Percentiles rank a stretch among this genome's conserved stretches.
Evolutionary conservation across 2,888 invertebrate genomes (phyloP).

Genomic region (Stenotaenia linearis): DNA sequence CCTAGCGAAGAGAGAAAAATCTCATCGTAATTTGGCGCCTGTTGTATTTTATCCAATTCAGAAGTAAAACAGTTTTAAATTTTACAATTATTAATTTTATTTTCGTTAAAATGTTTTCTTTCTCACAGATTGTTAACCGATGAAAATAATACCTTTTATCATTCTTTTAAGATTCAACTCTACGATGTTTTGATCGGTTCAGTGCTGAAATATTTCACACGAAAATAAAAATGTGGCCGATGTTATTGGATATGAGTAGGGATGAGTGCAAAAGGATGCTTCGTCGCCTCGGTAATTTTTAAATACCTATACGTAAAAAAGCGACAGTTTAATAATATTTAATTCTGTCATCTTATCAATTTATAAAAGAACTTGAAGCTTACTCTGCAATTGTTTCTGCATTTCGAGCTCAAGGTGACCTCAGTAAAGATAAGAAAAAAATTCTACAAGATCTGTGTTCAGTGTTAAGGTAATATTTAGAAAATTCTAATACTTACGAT

Average conservation of each 20-base stretch:
- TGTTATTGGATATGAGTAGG: slow-evolving; percentile 72
- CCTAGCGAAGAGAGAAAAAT: neutral
- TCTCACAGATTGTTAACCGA: neutral
- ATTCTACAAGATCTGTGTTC: slow-evolving; percentile 74
- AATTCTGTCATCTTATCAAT: slow-evolving; percentile 24
- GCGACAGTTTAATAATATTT: neutral
- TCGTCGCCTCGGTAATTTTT: slow-evolving; percentile 68
- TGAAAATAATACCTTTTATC: neutral
- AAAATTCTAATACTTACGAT: too few species aligned
- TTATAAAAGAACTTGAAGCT: slow-evolving; percentile 77
- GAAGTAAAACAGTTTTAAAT: neutral
- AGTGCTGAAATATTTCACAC: too few species aligned
- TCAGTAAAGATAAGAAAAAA: slow-evolving; percentile 75
- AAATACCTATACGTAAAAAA: neutral
- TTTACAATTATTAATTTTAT: neutral
- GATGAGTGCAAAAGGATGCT: slow-evolving; percentile 84
- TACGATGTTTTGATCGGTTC: neutral
- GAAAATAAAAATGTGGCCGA: slow-evolving; percentile 54
- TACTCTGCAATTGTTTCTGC: slow-evolving; percentile 84
- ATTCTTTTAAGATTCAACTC: neutral
- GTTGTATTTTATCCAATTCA: neutral
- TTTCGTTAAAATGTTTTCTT: neutral
- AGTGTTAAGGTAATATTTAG: slow-evolving; percentile 53
- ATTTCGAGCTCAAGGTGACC: slow-evolving; percentile 83
- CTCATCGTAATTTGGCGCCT: neutral